Evolutionary conservation across 2,888 invertebrate species (phyloP).

Genomic region (Cerastoderma edule): DNA sequence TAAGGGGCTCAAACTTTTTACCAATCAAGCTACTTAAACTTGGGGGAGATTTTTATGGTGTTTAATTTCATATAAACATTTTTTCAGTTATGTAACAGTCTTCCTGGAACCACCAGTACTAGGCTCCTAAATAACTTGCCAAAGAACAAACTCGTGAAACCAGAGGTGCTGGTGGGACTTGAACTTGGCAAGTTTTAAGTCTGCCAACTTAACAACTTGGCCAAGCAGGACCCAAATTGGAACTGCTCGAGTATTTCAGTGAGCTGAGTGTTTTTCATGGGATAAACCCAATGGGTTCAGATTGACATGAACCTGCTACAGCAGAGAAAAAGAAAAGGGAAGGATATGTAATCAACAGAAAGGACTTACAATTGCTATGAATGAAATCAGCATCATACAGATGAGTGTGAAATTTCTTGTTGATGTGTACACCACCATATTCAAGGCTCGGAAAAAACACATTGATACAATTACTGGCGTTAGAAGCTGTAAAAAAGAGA

Average conservation of each 20-base stretch:
- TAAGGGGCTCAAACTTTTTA: no score
- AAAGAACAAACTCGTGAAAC: no score
- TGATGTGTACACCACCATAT: slow-evolving; percentile 40
- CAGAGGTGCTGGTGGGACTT: no score
- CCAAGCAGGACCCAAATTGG: neutral
- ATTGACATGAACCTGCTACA: neutral
- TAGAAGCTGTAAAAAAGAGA: slow-evolving; percentile 33
- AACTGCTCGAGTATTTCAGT: neutral
- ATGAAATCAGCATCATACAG: slow-evolving; percentile 10
- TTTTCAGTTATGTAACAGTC: no score
- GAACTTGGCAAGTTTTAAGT: no score
- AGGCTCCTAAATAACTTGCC: no score
- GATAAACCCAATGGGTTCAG: neutral
- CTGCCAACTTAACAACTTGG: neutral
- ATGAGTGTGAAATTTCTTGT: slow-evolving; percentile 27
- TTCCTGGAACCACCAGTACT: no score
- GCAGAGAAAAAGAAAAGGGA: neutral
- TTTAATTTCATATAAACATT: no score
- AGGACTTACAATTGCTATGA: slow-evolving; percentile 23
- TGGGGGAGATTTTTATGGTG: no score
- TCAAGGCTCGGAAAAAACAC: slow-evolving; percentile 27
- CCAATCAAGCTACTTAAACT: no score
- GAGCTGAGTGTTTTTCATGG: neutral
- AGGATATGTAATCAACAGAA: neutral
- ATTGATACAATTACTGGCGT: slow-evolving; percentile 21